phyloP scores from a whole-genome alignment of 2,113 vertebrate genomes.

The Myrmecophaga tridactyla region DNA sequence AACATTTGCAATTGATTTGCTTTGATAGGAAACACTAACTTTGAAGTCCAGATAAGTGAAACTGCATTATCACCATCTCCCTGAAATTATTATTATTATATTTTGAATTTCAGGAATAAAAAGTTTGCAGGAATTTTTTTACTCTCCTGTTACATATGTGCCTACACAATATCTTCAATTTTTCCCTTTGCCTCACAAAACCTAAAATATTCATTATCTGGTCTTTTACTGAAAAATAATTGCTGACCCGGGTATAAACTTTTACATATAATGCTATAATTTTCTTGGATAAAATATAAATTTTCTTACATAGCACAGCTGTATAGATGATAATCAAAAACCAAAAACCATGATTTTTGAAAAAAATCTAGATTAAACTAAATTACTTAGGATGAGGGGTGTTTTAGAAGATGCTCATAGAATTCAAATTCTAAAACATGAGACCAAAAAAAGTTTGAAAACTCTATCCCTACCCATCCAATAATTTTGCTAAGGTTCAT shows the following conservation, averaged over 20 bases:
- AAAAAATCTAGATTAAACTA: neutral
- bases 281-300: neutral
- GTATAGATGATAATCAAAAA: neutral
- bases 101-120: neutral
- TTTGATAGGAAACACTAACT: neutral
- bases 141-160: neutral
- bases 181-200: neutral
- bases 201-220: neutral
- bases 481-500: neutral
- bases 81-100: neutral
- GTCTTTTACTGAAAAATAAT: neutral
- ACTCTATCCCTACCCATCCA: neutral
- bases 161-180: neutral
- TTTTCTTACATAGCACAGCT: neutral
- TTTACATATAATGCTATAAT: neutral
- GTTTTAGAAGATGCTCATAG: neutral
- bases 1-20: neutral
- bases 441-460: neutral
- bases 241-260: neutral
- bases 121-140: neutral
- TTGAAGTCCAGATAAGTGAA: neutral
- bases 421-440: neutral
- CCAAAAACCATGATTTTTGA: neutral
- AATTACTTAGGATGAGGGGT: neutral
- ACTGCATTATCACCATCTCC: neutral